Base-by-base conservation (phyloP, 2,113 vertebrate genomes). In the Phylloscopus trochilus region DNA sequence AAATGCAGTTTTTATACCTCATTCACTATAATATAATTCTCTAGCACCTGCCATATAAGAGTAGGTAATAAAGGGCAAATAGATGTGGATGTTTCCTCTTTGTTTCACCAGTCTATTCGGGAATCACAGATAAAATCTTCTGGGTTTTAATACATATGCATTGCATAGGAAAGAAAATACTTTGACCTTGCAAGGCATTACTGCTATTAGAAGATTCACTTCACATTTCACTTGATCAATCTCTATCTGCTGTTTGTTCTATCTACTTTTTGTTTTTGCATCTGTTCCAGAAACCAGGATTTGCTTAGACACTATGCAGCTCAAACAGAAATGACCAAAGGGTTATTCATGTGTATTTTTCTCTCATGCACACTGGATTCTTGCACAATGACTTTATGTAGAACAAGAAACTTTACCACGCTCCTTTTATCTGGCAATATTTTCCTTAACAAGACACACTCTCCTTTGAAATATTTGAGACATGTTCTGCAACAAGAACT, bases 281-380 rank as follows among this genome's bases (percentile, higher is more conserved):
- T 79, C 70, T 70, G 11, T 58, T 27, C 21, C 23, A 72, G 69
- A 74, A 84, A 47, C 10, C 1, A 1, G 15, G 8, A 58, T 14
- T 69, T 87, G 5, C 20, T 74, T 83, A 74, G 41, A 13, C 16
- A 20, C 15, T 49, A 19, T n/a, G 10, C 7, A 59, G 27, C 11
- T 82, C 28, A 87, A 87, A 64, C 6, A 27, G 20, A 44, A 82
- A 82, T 22, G 6, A 9, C 35, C 13, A 46, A 82, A 44, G 4
- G 2, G 2, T 62, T 66, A 31, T 6, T 39, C 3, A 20, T 0
- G 0, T 46, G 26, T 58, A 18, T 72, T 90, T 88, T 75, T 78
- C 10, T 47, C 13, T 70, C 1, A 2, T 18, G 17, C 6, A 39
- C 3, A 8, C 20, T 22, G 8, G 5, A 31, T 3, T 35, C 2